Base-by-base conservation (phyloP, 2,797 vertebrate species). In the Siniperca scherzeri region DNA sequence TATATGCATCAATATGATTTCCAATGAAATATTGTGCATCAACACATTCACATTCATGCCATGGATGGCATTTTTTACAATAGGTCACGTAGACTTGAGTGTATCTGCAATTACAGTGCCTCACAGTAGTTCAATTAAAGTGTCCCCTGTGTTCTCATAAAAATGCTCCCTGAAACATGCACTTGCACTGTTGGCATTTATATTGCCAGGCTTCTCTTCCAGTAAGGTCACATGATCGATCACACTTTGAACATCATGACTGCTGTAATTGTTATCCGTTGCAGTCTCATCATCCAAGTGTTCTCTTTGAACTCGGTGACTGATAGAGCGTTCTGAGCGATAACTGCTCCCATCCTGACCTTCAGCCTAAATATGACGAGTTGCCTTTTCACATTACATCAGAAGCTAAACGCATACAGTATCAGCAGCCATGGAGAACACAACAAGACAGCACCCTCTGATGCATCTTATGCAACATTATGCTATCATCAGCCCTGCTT, bases 381-480 rank as follows among this genome's bases (percentile, higher is more conserved):
- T 56, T 69, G 69, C 77, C 66, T 75, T 65, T 78, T 64, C 48
- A 3, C 1, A 27, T 40, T 30, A 13, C 60, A 61, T 66, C 70
- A 27, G n/a, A 62, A 8, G 40, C n/a, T 25, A 8, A 55, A 17
- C 57, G 14, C 62, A 42, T n/a, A 60, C 61, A 12, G 9, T 42
- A 52, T 66, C 59, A 60, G 52, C 53, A 0, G n/a, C 8, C 11
- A 3, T 1, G 4, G 22, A 22, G 68, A 70, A 30, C 59, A 33
- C 75, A 56, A 44, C 48, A 48, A 27, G 62, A 73, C 70, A 33
- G n/a, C 64, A 30, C 30, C 76, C 52, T 78, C 65, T 36, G 36
- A 62, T 52, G 36, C 75, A 22, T 64, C 74, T 89, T 85, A 85
- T 67, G 71, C 77, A 88, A 84, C 53, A 1, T 14, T 11, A 46